Base-by-base conservation (phyloP, 2,797 vertebrate species). In the Aplochiton taeniatus region DNA sequence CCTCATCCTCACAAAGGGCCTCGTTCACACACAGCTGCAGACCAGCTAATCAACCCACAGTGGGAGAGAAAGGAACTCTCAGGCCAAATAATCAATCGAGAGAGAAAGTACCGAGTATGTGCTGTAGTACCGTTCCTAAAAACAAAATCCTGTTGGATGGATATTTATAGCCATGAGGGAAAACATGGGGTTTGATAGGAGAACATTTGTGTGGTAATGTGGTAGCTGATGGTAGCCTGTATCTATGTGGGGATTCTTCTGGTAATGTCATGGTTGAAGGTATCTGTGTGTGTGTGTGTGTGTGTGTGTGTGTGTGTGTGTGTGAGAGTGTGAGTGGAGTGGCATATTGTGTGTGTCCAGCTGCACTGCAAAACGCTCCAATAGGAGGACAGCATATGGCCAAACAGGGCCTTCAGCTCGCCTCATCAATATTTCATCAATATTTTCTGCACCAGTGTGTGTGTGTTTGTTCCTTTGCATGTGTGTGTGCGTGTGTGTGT, bases 381-480 rank as follows among this genome's bases (percentile, higher is more conserved):
- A 84, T 74, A 78, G 82, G 87, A 86, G 89, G 31, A 31, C 31
- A 92, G 88, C 92, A 93, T 91, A 91, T 91, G 90, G 91, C 85
- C 87, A 82, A 69, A 85, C 68, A 82, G 87, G 82, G 88, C 89
- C 86, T 85, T 89, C 86, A 86, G 85, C 90, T 87, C 85, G 83
- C 86, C 87, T 88, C 89, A 91, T 92, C 89, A 92, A 92, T 93
- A 92, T 92, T 93, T 92, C 79, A 93, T 92, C 90, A 81, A 85
- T 88, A 88, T 87, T 90, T 91, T 86, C 83, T 89, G 83, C 86
- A 85, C 66, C 73, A 76, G 67, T 70, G 70, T 56, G 62, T 67
- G 71, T 60, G 69, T 72, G 69, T 61, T 72, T 61, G 59, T 42
- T 16, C 41, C 44, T 2, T 6, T 31, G 31, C 6, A 6, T 31